These are phyloP conservation scores for Fregata magnificens DNA, from an alignment of 2,113 vertebrate genomes.

Conservation along the genomic window DNA sequence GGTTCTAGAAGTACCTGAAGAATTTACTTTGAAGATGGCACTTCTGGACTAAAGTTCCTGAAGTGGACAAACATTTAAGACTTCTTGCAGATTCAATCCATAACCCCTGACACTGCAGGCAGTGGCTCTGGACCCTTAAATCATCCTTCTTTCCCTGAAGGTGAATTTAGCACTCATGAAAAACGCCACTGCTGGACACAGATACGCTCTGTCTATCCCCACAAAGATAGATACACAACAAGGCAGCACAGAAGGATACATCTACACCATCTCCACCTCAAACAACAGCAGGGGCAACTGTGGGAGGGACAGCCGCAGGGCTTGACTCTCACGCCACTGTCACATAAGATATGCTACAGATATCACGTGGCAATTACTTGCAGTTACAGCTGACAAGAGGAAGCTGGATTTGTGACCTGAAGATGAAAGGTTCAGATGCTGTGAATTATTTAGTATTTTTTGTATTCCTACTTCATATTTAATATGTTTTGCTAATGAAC, in stretches of 20 bases:
- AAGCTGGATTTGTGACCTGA: conserved; percentile 2
- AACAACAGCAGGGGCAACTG: fast-evolving
- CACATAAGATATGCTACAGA: not conserved
- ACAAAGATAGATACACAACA: not conserved
- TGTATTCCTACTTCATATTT: conserved; percentile 24
- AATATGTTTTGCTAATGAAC: conserved; percentile 46
- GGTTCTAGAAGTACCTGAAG: not conserved
- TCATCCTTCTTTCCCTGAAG: not conserved
- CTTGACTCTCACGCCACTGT: not conserved
- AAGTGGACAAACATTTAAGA: not conserved
- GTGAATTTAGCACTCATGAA: not conserved
- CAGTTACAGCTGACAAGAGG: not conserved
- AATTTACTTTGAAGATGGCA: not conserved
- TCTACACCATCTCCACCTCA: not conserved
- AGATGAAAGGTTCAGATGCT: conserved; percentile 31
- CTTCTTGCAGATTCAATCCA: not conserved
- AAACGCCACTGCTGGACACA: not conserved
- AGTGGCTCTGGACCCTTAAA: not conserved
- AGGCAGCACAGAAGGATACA: not conserved
- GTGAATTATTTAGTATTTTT: conserved; percentile 46
- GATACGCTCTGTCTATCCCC: not conserved
- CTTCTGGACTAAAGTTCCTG: not conserved
- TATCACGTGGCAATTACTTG: not conserved
- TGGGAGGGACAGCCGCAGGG: not conserved
- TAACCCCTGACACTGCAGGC: not conserved